Evolutionary conservation across 37 sponge, comb jelly and placozoan species (phyloP).

Genomic region (Oscarella lobularis): DNA sequence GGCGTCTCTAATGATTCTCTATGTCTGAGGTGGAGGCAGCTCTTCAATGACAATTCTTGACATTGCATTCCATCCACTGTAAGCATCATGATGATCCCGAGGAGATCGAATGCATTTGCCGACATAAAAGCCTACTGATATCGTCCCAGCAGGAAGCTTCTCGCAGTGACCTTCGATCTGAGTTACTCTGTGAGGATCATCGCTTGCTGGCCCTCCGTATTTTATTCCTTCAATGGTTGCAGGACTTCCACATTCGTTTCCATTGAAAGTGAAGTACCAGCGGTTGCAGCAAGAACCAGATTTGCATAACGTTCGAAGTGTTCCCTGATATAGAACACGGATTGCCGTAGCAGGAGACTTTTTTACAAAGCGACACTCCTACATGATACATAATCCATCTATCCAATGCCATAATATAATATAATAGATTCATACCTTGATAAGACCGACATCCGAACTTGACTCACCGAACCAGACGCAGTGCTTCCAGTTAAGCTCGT

Average conservation of each 20-base stretch:
- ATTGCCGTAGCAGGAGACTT: background rate
- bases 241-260: background rate
- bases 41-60: conserved; percentile 51
- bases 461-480: no score
- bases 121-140: background rate
- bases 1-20: no score
- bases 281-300: background rate
- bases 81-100: conserved; percentile 49
- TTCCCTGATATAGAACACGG: background rate
- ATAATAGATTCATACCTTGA: no score
- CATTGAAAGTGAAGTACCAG: conserved; percentile 7
- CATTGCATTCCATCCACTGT: conserved; percentile 47
- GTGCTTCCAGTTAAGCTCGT: no score
- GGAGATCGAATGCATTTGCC: conserved; percentile 23
- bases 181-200: background rate
- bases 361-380: background rate
- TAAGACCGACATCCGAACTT: no score
- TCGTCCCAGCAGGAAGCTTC: background rate
- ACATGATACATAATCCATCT: no score
- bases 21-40: conserved; percentile 6
- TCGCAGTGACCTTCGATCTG: conserved; percentile 6
- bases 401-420: no score
- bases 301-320: background rate
- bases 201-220: background rate
- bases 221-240: background rate